Evolutionary conservation across 2,888 invertebrate species (phyloP), one percentile per base, ranked within the genome.

Genomic region (Parnassius orleans): DNA sequence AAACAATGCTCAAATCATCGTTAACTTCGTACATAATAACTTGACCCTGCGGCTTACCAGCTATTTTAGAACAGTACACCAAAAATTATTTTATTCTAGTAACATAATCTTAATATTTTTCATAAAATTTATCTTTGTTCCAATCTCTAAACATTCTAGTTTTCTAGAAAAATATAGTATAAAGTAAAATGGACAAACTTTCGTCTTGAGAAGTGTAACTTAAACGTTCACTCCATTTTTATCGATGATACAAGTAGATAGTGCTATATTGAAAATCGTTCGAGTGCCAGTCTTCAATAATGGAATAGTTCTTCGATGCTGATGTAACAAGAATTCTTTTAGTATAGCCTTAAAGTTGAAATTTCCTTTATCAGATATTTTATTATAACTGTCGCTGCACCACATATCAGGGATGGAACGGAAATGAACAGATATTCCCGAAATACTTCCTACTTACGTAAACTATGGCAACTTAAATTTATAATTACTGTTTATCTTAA

Each of bases 211-310:
- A 57, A 53, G 43, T 62, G 43, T 53, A 48, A 57, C 53, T 57
- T 52, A 61, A 57, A 61, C 10, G 57, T 57, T 57, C 47, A n/a
- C 53, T 61, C 51, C 53, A 62, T 57, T 62, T 62, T 57, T 57
- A 57, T 57, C 47, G 62, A 62, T 62, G 57, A 57, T 62, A 62
- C 57, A 62, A 57, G 47, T 24, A 56, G 62, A 62, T 57, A 53
- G 62, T 53, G 57, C 57, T 62, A 53, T 61, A 61, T 61, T 61
- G 61, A 61, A 61, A 61, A 53, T 57, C 53, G 53, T 53, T 43
- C n/a, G 47, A 57, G 62, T 54, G 57, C 62, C 53, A 53, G 12
- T 62, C 41, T 53, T 62, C 57, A 57, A 62, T 62, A 57, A 62
- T 62, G 15, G 53, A 57, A 57, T 62, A 47, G 33, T 15, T 53